Conservation (phyloP, 2,113 vertebrate genomes). For the Notarius lentiginosus region DNA sequence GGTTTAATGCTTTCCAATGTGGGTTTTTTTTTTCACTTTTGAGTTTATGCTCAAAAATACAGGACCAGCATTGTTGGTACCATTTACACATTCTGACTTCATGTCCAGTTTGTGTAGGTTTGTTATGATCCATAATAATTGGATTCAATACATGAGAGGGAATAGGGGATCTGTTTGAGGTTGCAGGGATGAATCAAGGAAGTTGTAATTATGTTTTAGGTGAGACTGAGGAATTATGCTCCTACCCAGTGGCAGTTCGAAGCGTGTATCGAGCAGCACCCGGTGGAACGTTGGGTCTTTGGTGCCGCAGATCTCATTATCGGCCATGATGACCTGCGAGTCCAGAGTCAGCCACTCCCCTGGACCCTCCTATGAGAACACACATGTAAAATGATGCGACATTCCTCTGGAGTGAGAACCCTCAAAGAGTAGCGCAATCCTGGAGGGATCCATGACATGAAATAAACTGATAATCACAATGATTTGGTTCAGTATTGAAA, state of each 20-base stretch:
- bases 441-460: neutral
- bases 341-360: conserved; percentile 95
- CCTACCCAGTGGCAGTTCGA: conserved; percentile 92
- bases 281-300: conserved; percentile 97
- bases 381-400: conserved; percentile 29
- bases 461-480: neutral
- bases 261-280: conserved; percentile 92
- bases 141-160: neutral
- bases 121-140: neutral
- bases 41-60: neutral
- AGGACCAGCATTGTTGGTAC: no score
- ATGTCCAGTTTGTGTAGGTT: neutral
- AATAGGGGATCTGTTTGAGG: neutral
- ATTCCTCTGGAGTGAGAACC: neutral
- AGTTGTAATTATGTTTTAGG: neutral
- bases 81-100: neutral
- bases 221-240: neutral
- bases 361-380: conserved; percentile 82
- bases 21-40: neutral
- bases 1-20: neutral
- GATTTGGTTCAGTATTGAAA: neutral
- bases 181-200: neutral
- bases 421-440: neutral
- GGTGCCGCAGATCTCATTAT: conserved; percentile 96
- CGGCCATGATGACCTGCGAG: conserved; percentile 94